Percentiles rank a stretch among this genome's conserved stretches.
phyloP scores from a whole-genome alignment of 2,113 vertebrate genomes.

The Arenaria interpres region DNA sequence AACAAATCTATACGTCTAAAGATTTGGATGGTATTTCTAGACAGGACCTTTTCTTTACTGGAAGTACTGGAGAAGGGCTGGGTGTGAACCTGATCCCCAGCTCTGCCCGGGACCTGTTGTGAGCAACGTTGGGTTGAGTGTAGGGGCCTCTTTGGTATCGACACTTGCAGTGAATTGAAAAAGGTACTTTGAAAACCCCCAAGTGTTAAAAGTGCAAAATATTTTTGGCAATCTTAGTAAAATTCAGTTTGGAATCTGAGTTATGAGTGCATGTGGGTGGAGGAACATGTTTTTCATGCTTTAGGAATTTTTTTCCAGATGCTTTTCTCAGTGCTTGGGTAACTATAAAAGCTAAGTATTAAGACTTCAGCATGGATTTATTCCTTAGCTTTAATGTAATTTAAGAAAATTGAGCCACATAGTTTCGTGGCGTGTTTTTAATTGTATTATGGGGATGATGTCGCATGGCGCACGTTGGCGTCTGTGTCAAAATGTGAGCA shows the following conservation, averaged over 20 bases:
- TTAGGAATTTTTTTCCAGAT: conserved; percentile 69
- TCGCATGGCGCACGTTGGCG: fast-evolving
- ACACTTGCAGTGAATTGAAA: neutral
- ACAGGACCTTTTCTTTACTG: neutral
- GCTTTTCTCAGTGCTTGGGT: conserved; percentile 41
- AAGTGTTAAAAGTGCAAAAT: conserved; percentile 48
- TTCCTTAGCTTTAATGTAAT: neutral
- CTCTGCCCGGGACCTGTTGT: neutral
- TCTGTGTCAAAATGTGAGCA: neutral
- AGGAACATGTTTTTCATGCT: conserved; percentile 67
- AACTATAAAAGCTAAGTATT: conserved; percentile 17
- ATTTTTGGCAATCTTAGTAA: conserved; percentile 40
- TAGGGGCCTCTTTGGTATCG: neutral
- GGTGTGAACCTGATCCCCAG: neutral
- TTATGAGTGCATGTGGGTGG: conserved; percentile 68
- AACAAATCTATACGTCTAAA: neutral
- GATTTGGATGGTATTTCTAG: neutral
- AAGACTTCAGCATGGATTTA: neutral
- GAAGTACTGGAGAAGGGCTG: neutral
- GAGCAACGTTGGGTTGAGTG: neutral
- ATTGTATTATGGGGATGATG: neutral
- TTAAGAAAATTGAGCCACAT: neutral
- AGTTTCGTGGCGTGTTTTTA: neutral
- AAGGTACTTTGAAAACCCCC: conserved; percentile 9
- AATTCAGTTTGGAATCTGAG: conserved; percentile 64